Base-by-base conservation (phyloP, 2,888 invertebrate genomes). In the Brachypterus glaber region DNA sequence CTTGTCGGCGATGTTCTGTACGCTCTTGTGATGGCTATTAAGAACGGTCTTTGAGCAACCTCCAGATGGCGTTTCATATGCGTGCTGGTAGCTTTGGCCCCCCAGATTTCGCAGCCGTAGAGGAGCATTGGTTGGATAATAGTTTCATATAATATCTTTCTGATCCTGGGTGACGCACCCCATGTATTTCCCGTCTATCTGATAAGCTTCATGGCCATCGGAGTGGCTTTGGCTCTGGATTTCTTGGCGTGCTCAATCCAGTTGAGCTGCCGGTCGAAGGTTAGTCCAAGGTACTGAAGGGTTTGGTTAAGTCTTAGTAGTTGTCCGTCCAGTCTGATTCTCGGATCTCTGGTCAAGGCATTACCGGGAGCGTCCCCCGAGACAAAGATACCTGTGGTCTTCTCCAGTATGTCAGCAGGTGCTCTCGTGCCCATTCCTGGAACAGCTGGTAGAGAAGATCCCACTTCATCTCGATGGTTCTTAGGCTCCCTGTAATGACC, bases 211-310 rank as follows among this genome's bases (percentile, higher is more conserved):
- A 21, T 21, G 21, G 7, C 21, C 21, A 21, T 21, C 9, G 21
- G 21, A 21, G 9, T 21, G 21, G 33, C 18, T 33, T 33, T 21
- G 3, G 11, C 7, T n/a, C 4, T 17, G 8, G 9, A 12, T 3
- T 18, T 18, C 12, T 17, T 4, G 21, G 17, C n/a, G 21, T 33
- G 17, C n/a, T 16, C 17, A 3, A 16, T 18, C 11, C 5, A 33
- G 4, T 17, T 33, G n/a, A 33, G 15, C 17, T 18, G 8, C 3
- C 4, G 3, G n/a, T 33, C 33, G 16, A 33, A 12, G 3, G 3
- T 3, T 4, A 33, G n/a, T 3, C 33, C 33, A 3, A 33, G 12
- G 33, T 33, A 33, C 13, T 33, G 16, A 8, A 16, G 4, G 9
- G 33, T 18, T 16, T 33, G n/a, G 4, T n/a, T 4, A 12, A 18